A percentile compares a stretch with the other conserved stretches of the same genome.
Conservation (phyloP, 2,888 invertebrate genomes). For the Aproaerema taeniolella region DNA sequence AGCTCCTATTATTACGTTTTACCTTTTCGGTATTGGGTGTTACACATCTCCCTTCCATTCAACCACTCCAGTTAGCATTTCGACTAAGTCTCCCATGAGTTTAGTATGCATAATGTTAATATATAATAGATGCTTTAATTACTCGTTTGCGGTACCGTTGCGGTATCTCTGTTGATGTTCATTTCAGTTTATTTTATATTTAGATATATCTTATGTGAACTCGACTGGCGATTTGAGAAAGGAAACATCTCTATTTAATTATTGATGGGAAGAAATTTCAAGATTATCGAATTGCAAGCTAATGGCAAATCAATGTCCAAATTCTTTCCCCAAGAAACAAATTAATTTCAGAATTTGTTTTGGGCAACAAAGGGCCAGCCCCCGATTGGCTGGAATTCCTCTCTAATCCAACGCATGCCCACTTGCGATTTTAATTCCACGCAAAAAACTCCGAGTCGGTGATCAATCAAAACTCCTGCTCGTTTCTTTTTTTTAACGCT, state of each 20-base stretch:
- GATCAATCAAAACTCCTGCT: slow-evolving; percentile 73
- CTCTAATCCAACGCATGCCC: slow-evolving; percentile 70
- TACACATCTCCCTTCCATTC: slow-evolving; percentile 47
- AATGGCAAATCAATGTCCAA: slow-evolving; percentile 50
- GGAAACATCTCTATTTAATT: neutral
- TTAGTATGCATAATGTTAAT: slow-evolving; percentile 69
- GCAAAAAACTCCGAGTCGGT: slow-evolving; percentile 70
- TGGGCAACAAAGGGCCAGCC: slow-evolving; percentile 46
- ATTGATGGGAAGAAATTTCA: too few species aligned
- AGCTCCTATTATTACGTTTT: slow-evolving; percentile 69
- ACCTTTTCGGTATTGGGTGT: slow-evolving; percentile 72
- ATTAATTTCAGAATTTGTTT: slow-evolving; percentile 56
- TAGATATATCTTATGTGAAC: slow-evolving; percentile 17
- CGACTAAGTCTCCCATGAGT: slow-evolving; percentile 61
- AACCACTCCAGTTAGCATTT: slow-evolving; percentile 53
- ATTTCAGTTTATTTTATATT: slow-evolving; percentile 33
- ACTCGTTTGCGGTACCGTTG: slow-evolving; percentile 63
- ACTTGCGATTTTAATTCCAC: slow-evolving; percentile 73
- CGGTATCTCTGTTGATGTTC: slow-evolving; percentile 49
- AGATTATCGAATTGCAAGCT: too few species aligned
- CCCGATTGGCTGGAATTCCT: slow-evolving; percentile 60
- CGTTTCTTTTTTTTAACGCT: slow-evolving; percentile 63
- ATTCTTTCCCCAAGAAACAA: slow-evolving; percentile 49
- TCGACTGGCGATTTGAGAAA: too few species aligned
- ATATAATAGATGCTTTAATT: slow-evolving; percentile 72